Percentiles rank a stretch among this genome's conserved stretches.
Evolutionary conservation across 2,113 vertebrate species (phyloP).

Genomic region (Crotalus tigris): DNA sequence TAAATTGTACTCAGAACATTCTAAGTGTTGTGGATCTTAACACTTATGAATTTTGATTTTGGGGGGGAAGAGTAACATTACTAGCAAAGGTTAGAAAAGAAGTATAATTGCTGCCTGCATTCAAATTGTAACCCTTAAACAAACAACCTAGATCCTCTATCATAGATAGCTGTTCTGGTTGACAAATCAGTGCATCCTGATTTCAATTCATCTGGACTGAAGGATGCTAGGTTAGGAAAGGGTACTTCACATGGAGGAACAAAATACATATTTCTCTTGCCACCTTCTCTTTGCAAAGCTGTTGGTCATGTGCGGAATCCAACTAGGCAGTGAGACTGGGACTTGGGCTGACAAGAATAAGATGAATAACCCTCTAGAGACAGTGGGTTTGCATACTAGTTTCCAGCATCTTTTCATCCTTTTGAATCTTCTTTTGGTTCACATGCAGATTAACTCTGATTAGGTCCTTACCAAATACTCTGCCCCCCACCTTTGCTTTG

Average conservation of each 20-base stretch:
- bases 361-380: constrained; percentile 74
- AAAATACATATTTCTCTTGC: constrained; percentile 35
- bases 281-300: constrained; percentile 34
- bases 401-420: constrained; percentile 76
- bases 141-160: background rate
- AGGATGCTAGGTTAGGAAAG: background rate
- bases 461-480: constrained; percentile 64
- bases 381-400: constrained; percentile 66
- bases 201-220: background rate
- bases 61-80: background rate
- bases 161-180: background rate
- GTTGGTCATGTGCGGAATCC: constrained; percentile 61
- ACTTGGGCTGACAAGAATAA: constrained; percentile 63
- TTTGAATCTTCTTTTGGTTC: constrained; percentile 72
- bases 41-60: background rate
- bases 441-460: constrained; percentile 77
- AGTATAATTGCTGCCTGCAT: background rate
- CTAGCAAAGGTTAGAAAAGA: background rate
- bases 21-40: background rate
- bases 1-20: background rate
- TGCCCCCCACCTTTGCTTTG: constrained; percentile 45
- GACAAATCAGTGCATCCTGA: background rate
- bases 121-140: background rate
- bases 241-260: background rate
- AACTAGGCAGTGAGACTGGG: constrained; percentile 51